Evolutionary conservation across 2,888 invertebrate species (phyloP).

Genomic region (Cantharis nigra): DNA sequence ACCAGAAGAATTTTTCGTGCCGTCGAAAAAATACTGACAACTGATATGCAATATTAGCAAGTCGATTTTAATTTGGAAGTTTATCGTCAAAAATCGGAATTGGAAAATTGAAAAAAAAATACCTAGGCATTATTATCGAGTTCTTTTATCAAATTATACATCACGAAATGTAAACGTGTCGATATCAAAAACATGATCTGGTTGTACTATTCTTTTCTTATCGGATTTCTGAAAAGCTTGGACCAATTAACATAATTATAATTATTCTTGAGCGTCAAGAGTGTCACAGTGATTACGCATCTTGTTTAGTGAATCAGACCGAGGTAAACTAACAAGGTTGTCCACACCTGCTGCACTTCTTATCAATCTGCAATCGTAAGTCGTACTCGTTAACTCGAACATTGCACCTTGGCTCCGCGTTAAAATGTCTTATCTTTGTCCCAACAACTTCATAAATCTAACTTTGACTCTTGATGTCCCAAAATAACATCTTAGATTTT

Average conservation of each 20-base stretch:
- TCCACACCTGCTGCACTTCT: conserved; percentile 39
- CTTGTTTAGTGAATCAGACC: conserved; percentile 35
- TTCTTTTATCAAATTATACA: background rate
- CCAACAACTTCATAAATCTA: conserved; percentile 35
- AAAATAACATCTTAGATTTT: conserved; percentile 43
- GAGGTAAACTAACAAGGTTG: conserved; percentile 40
- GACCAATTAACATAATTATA: conserved; percentile 44
- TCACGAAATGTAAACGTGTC: background rate
- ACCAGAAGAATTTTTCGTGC: background rate
- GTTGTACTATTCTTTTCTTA: conserved; percentile 11
- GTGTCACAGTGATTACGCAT: conserved; percentile 39
- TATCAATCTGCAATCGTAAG: conserved; percentile 42
- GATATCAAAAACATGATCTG: conserved; percentile 1
- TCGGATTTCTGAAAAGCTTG: conserved; percentile 25
- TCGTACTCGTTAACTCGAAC: conserved; percentile 37
- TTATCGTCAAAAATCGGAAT: background rate
- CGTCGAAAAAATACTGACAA: background rate
- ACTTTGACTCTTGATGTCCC: conserved; percentile 29
- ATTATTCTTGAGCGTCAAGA: conserved; percentile 40
- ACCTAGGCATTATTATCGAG: background rate
- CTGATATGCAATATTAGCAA: background rate
- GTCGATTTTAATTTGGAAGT: background rate
- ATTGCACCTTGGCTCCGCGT: conserved; percentile 34
- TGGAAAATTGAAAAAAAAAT: background rate
- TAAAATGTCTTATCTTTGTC: conserved; percentile 35